Evolutionary conservation across 2,888 invertebrate species (phyloP).

Genomic region (Drosophila prolongata): DNA sequence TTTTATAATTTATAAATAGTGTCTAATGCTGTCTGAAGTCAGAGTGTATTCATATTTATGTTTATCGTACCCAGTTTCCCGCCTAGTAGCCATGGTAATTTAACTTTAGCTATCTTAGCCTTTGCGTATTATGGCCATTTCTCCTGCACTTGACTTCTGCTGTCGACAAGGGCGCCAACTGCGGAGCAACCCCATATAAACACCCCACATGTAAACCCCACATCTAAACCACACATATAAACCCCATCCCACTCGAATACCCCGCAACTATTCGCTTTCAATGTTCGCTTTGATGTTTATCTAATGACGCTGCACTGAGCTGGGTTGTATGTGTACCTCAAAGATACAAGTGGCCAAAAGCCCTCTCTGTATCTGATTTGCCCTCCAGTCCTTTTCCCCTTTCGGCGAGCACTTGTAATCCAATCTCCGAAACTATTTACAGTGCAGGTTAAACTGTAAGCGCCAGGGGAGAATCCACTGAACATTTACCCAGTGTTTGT

Average conservation of each 20-base stretch:
- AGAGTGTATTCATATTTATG: conserved; percentile 39
- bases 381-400: background rate
- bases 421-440: conserved; percentile 29
- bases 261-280: conserved; percentile 30
- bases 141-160: conserved; percentile 58
- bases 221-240: background rate
- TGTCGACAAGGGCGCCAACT: conserved; percentile 13
- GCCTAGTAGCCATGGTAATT: conserved; percentile 24
- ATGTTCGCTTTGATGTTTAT: conserved; percentile 51
- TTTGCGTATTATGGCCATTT: conserved; percentile 52
- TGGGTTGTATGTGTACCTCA: conserved; percentile 24
- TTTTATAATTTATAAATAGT: too few species aligned
- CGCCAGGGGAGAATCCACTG: background rate
- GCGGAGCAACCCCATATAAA: conserved; percentile 1
- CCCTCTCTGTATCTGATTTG: background rate
- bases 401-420: conserved; percentile 13
- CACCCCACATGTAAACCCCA: background rate
- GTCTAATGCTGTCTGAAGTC: background rate
- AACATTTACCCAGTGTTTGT: conserved; percentile 6
- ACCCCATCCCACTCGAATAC: background rate
- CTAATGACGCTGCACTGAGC: conserved; percentile 38
- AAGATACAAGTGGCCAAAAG: conserved; percentile 23
- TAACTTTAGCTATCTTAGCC: conserved; percentile 33
- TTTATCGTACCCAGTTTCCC: conserved; percentile 24
- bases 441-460: conserved; percentile 26